phyloP scores from a whole-genome alignment of 2,888 invertebrate species.

The Ischnus inquisitorius region DNA sequence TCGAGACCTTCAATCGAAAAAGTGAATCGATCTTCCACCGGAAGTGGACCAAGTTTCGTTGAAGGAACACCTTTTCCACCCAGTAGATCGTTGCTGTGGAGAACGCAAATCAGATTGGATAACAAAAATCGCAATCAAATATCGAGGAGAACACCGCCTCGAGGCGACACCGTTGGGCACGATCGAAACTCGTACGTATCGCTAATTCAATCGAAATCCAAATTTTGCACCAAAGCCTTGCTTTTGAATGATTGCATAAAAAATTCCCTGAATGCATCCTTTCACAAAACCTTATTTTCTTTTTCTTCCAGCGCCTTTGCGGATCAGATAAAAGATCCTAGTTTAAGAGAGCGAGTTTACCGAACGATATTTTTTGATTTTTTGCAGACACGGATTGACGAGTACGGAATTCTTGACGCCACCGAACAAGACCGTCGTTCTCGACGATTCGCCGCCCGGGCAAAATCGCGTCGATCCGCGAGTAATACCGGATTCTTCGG shows the following conservation, averaged over 20 bases:
- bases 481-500: constrained; percentile 64
- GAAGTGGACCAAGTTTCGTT: constrained; percentile 68
- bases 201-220: background rate
- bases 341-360: background rate
- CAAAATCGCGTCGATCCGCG: constrained; percentile 27
- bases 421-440: constrained; percentile 25
- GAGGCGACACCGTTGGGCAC: no score
- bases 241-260: no score
- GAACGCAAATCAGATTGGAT: constrained; percentile 70
- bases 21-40: constrained; percentile 4
- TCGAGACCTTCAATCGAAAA: background rate
- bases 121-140: constrained; percentile 19
- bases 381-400: constrained; percentile 20
- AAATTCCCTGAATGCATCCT: no score
- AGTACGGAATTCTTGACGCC: constrained; percentile 25
- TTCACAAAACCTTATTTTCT: no score
- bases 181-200: constrained; percentile 37
- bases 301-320: no score
- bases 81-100: constrained; percentile 74
- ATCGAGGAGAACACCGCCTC: background rate
- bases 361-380: background rate
- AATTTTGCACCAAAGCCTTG: no score
- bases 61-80: constrained; percentile 78
- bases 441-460: constrained; percentile 40
- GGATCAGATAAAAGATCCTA: no score